Conservation (phyloP, 2,113 vertebrate genomes). For the Setophaga kirtlandii region DNA sequence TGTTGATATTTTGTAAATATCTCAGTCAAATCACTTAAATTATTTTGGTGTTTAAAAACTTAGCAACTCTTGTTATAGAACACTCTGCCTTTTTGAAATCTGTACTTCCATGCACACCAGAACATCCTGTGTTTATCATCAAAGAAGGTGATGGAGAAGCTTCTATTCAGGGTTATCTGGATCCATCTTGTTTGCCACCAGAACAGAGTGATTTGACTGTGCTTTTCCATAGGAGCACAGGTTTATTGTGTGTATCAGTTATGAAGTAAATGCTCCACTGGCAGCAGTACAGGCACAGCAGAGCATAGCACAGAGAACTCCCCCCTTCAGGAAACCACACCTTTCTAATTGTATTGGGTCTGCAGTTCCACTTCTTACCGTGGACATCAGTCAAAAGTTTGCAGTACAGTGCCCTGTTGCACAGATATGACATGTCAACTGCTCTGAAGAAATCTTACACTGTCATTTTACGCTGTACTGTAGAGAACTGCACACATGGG, state of each 20-base stretch:
- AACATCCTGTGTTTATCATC: neutral
- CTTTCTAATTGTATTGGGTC: neutral
- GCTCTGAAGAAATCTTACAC: neutral
- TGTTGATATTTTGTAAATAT: neutral
- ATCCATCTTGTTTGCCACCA: neutral
- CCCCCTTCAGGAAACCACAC: neutral
- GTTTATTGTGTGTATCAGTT: neutral
- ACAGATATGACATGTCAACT: accelerated
- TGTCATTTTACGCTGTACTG: neutral
- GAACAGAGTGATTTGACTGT: neutral
- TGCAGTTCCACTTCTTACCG: neutral
- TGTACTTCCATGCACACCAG: neutral
- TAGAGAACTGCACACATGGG: accelerated
- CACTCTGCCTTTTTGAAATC: neutral
- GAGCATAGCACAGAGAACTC: neutral
- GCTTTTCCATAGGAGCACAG: neutral
- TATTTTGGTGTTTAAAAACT: neutral
- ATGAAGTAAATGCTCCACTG: neutral
- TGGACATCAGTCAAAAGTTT: neutral
- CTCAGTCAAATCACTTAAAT: neutral
- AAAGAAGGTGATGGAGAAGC: neutral
- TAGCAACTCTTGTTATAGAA: neutral
- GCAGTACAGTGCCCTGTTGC: neutral
- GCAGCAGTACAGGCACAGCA: neutral
- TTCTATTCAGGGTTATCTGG: neutral